These are phyloP conservation scores for Triplophysa siluroides DNA, from an alignment of 2,113 vertebrate species.

Conservation along the genomic window DNA sequence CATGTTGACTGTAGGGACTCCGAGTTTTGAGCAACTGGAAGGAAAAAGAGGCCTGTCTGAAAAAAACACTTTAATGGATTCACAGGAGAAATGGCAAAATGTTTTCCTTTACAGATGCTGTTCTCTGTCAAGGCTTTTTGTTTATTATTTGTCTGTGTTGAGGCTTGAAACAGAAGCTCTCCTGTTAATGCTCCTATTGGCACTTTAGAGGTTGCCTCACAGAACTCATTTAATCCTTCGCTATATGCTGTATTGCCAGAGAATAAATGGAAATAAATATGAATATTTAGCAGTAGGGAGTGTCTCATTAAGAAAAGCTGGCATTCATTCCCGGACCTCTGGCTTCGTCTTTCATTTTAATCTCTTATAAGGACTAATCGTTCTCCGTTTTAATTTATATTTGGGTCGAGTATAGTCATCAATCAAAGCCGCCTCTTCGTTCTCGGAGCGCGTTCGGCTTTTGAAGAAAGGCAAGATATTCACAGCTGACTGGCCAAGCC, in stretches of 20 bases:
- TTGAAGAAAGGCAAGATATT: conserved; percentile 46
- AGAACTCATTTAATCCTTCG: conserved; percentile 3
- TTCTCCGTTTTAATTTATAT: conserved; percentile 51
- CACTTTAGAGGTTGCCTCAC: neutral
- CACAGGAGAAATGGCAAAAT: conserved; percentile 1
- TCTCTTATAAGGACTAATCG: conserved; percentile 46
- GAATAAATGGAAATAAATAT: conserved; percentile 26
- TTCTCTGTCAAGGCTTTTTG: conserved; percentile 22
- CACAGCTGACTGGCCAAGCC: conserved; percentile 41
- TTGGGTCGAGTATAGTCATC: conserved; percentile 50
- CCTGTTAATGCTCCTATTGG: conserved; percentile 16
- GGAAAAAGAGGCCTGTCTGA: conserved; percentile 27
- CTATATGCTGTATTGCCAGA: neutral
- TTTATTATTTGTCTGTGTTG: conserved; percentile 37
- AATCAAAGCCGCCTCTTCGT: conserved; percentile 40
- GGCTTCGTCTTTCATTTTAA: conserved; percentile 23
- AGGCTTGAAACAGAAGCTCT: conserved; percentile 25
- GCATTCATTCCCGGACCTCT: conserved; percentile 26
- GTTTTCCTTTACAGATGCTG: conserved; percentile 35
- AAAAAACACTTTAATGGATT: conserved; percentile 27
- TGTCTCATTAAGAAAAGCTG: conserved; percentile 31
- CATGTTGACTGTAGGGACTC: conserved; percentile 3
- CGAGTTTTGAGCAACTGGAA: neutral
- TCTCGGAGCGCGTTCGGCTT: conserved; percentile 34
- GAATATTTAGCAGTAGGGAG: conserved; percentile 45